These are phyloP conservation scores for Darevskia nairensis DNA, from an alignment of 2,797 vertebrate species.

Conservation along the genomic window DNA sequence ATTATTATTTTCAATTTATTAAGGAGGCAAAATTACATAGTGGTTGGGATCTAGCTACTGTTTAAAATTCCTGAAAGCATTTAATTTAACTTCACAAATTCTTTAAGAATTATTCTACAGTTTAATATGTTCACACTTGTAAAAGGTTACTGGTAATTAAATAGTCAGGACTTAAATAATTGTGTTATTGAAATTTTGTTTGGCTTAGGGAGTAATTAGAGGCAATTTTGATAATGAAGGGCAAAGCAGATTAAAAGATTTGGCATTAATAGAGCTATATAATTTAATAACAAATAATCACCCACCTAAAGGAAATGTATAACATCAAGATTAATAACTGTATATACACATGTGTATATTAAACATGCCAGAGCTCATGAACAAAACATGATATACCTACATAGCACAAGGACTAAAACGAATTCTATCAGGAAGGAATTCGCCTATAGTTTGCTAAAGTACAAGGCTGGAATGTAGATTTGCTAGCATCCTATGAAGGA, in stretches of 20 bases:
- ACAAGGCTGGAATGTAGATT: conserved; percentile 66
- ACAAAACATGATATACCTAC: background rate
- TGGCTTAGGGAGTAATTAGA: background rate
- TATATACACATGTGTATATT: background rate
- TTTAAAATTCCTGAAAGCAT: background rate
- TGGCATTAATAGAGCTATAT: conserved; percentile 6
- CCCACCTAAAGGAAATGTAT: background rate
- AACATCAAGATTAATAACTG: background rate
- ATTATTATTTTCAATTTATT: background rate
- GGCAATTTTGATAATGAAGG: background rate
- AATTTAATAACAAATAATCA: conserved; percentile 6
- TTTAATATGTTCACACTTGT: background rate
- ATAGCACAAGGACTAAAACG: conserved; percentile 4
- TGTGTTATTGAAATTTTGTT: conserved; percentile 15
- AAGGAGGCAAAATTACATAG: too few relatives aligned
- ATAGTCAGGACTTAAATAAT: conserved; percentile 3
- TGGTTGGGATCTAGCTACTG: background rate
- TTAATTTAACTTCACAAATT: conserved; percentile 14
- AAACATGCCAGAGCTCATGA: background rate
- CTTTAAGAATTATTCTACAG: conserved; percentile 31
- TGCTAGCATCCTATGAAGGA: conserved; percentile 74
- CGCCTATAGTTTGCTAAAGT: conserved; percentile 43
- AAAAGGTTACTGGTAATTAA: conserved; percentile 8
- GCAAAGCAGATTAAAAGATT: background rate
- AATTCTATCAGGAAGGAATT: conserved; percentile 27